phyloP scores from a whole-genome alignment of 2,797 vertebrate genomes.

The Halcyon chelicuti region DNA sequence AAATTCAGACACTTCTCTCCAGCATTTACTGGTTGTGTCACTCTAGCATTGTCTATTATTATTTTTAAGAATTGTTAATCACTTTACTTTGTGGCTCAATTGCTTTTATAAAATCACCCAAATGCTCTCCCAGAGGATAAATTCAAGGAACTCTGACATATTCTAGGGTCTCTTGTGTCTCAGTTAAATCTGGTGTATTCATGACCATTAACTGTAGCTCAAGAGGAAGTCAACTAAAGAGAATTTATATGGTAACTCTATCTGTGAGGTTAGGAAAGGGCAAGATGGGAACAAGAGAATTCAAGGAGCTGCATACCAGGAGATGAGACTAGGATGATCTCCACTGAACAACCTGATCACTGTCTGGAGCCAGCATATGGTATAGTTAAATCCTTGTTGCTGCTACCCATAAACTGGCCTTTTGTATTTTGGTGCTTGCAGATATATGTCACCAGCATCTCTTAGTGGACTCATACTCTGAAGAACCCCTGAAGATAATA shows the following conservation, averaged over 20 bases:
- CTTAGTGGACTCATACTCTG: background rate
- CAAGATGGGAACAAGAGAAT: accelerated
- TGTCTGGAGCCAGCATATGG: accelerated
- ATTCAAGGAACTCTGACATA: background rate
- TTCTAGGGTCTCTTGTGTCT: background rate
- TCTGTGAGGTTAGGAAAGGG: background rate
- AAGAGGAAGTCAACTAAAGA: background rate
- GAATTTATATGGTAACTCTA: background rate
- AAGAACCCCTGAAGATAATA: background rate
- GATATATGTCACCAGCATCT: background rate
- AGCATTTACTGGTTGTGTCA: background rate
- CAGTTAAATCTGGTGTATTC: background rate
- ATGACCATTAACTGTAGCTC: background rate
- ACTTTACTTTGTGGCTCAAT: conserved; percentile 5
- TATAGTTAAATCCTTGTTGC: background rate
- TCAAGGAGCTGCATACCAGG: background rate
- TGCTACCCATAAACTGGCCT: background rate
- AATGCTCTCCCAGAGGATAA: background rate
- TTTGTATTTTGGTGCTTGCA: background rate
- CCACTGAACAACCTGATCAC: background rate
- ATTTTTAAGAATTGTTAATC: conserved; percentile 5
- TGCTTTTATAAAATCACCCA: background rate
- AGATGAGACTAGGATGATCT: background rate
- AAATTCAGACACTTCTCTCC: background rate
- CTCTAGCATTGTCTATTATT: background rate